Base-by-base conservation (phyloP, 2,797 vertebrate species). In the Taenioides sp. region DNA sequence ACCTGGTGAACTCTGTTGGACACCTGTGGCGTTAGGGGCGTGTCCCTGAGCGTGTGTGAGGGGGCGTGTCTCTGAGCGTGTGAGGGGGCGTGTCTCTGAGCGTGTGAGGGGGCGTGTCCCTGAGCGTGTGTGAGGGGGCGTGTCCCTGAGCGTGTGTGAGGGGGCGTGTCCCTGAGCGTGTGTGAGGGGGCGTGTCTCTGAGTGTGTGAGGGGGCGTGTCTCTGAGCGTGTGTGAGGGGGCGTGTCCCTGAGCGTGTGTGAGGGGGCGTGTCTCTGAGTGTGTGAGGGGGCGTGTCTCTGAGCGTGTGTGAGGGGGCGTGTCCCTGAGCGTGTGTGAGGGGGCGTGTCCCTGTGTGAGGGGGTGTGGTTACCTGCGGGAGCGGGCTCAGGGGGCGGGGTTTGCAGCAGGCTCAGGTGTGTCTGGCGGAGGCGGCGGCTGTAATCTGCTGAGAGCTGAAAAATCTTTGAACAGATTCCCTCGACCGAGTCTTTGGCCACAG, bases 391-490 rank as follows among this genome's bases (percentile, higher is more conserved):
- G 20, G 95, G 95, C 74, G 94, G 96, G 69, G 97, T 97, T 86
- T 96, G 96, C 77, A 99, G 94, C 75, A 99, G 93, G 73, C 90
- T 91, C 62, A 96, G 92, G 89, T 99, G 97, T 58, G 95, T 93
- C 81, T 98, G 96, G 4, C 95, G 93, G 77, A 98, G 95, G 67
- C 98, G 94, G 31, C 95, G 96, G 81, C 95, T 97, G 0, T 99
- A 99, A 18, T 99, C 98, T 0, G 94, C 92, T 27, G 98, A 98
- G 85, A 99, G 96, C 91, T 97, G 95, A 86, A 96, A 99, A 82
- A 99, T 98, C 92, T 99, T 99, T 16, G 97, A 97, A 82, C 98
- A 99, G 89, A 99, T 99, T 79, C 97, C 98, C 74, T 99, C 98
- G 0, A 99, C 97, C 0, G 98, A 99, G 88, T 99, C 97, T 89